phyloP scores from a whole-genome alignment of 2,888 invertebrate genomes.

The Eustalomyia histrio region DNA sequence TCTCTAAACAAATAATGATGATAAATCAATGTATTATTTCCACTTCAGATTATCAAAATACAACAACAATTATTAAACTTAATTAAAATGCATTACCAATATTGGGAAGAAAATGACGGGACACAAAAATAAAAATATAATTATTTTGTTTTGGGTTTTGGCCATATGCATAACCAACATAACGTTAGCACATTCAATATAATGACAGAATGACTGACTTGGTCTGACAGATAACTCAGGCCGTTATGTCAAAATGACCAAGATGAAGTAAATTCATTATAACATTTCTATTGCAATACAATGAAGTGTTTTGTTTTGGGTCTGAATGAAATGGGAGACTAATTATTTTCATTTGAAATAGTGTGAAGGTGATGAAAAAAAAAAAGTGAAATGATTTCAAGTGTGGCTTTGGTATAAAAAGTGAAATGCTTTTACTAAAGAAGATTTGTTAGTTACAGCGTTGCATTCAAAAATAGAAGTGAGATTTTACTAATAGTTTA shows the following conservation, averaged over 20 bases:
- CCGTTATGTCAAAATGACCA: not conserved
- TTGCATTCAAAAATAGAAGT: not conserved
- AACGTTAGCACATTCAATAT: not conserved
- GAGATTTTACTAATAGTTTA: no score
- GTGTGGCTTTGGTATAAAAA: not conserved
- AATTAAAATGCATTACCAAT: not conserved
- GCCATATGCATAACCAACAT: not conserved
- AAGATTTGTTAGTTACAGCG: not conserved
- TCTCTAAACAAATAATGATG: not conserved
- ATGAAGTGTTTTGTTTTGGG: not conserved
- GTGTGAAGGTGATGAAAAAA: constrained; percentile 23
- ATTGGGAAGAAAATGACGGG: not conserved
- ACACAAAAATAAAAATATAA: not conserved
- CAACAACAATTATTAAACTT: not conserved
- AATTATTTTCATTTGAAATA: constrained; percentile 34
- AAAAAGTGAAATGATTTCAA: constrained; percentile 39
- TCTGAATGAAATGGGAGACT: not conserved
- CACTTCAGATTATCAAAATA: not conserved
- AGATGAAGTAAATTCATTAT: not conserved
- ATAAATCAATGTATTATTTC: not conserved
- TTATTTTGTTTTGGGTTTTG: not conserved
- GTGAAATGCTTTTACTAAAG: constrained; percentile 39
- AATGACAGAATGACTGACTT: not conserved
- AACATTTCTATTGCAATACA: not conserved
- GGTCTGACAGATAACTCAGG: not conserved